phyloP scores from a whole-genome alignment of 2,888 invertebrate genomes.

The Chaitophorus viminalis region DNA sequence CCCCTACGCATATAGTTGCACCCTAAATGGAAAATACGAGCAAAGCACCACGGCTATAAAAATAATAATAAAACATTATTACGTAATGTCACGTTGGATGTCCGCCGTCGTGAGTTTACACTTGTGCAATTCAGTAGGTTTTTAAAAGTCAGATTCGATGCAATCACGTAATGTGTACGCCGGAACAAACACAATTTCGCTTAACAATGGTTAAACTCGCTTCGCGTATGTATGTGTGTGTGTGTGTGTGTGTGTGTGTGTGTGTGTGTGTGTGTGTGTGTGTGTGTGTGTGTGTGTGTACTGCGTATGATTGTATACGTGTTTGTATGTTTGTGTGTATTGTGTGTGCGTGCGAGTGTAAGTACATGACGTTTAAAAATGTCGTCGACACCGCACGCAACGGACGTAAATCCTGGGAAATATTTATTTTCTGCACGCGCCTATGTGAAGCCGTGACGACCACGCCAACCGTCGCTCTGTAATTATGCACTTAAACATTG shows the following conservation, averaged over 20 bases:
- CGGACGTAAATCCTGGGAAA: not conserved
- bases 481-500: not conserved
- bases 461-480: not conserved
- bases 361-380: not conserved
- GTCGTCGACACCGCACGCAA: not conserved
- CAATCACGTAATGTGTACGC: constrained; percentile 3
- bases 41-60: too few relatives aligned
- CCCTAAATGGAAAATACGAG: too few relatives aligned
- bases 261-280: too few relatives aligned
- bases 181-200: not conserved
- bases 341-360: not conserved
- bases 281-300: not conserved
- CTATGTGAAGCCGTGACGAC: not conserved
- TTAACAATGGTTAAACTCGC: not conserved
- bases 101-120: not conserved
- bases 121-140: not conserved
- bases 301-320: too few relatives aligned
- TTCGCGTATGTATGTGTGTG: too few relatives aligned
- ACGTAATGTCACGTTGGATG: not conserved
- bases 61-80: too few relatives aligned
- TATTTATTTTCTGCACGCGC: not conserved
- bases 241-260: not conserved
- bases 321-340: not conserved
- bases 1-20: too few relatives aligned
- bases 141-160: constrained; percentile 26